phyloP scores from a whole-genome alignment of 2,888 invertebrate genomes.

The Oegoconia quadripuncta region DNA sequence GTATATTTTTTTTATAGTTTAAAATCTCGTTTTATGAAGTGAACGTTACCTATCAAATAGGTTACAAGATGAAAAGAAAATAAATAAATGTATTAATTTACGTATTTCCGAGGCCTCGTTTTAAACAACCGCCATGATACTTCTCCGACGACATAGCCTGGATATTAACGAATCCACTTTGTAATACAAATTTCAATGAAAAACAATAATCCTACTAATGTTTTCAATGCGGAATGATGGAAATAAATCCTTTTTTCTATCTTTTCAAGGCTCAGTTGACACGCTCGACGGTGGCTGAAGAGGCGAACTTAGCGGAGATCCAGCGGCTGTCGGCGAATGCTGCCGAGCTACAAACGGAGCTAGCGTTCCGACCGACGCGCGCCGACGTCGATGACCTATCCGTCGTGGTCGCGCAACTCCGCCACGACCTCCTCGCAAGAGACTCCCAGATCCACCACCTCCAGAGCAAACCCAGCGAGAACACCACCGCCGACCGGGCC shows the following conservation, averaged over 20 bases:
- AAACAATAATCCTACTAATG: no score
- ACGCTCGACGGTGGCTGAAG: slow-evolving; percentile 72
- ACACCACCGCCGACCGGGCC: slow-evolving; percentile 27
- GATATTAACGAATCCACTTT: no score
- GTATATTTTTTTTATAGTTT: no score
- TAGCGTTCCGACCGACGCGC: slow-evolving; percentile 79
- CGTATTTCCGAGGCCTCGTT: no score
- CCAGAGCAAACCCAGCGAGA: slow-evolving; percentile 27
- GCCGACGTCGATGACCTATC: slow-evolving; percentile 78
- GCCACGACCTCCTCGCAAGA: slow-evolving; percentile 43
- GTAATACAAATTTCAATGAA: no score
- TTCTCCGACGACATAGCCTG: no score
- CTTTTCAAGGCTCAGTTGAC: slow-evolving; percentile 56
- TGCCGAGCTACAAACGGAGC: slow-evolving; percentile 78
- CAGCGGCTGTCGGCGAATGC: slow-evolving; percentile 70
- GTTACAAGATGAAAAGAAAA: no score
- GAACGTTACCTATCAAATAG: no score
- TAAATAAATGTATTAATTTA: no score
- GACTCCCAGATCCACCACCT: slow-evolving; percentile 37
- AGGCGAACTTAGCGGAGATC: slow-evolving; percentile 78
- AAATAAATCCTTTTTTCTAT: not conserved
- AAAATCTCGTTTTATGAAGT: no score
- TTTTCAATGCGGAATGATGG: no score
- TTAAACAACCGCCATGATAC: no score
- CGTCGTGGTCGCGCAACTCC: slow-evolving; percentile 52